phyloP scores from a whole-genome alignment of 2,888 invertebrate genomes.

The Melanotus villosus region DNA sequence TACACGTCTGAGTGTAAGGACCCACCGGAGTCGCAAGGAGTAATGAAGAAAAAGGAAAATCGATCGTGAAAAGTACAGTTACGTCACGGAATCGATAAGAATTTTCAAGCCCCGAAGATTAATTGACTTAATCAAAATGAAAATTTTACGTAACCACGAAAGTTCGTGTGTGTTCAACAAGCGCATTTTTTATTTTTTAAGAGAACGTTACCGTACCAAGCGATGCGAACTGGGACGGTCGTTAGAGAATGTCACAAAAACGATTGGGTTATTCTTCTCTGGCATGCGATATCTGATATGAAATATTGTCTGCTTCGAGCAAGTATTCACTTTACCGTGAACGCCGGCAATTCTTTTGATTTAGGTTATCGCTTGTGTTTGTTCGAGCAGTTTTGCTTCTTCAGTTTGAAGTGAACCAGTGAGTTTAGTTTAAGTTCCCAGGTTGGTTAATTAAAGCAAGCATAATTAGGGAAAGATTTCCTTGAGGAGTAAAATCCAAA shows the following conservation, averaged over 20 bases:
- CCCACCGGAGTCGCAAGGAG: slow-evolving; percentile 57
- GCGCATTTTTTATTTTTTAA: slow-evolving; percentile 32
- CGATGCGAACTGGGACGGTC: slow-evolving; percentile 56
- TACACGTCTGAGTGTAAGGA: slow-evolving; percentile 64
- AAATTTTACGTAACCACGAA: slow-evolving; percentile 19
- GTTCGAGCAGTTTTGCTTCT: slow-evolving; percentile 54
- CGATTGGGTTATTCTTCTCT: slow-evolving; percentile 57
- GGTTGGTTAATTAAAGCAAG: slow-evolving; percentile 28
- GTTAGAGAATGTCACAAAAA: slow-evolving; percentile 58
- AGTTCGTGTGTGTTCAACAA: slow-evolving; percentile 40
- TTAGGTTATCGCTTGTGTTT: slow-evolving; percentile 63
- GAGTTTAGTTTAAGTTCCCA: slow-evolving; percentile 20
- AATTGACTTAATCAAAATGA: slow-evolving; percentile 28
- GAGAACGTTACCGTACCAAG: slow-evolving; percentile 53
- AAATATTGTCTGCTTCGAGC: slow-evolving; percentile 57
- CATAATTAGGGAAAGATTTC: slow-evolving; percentile 33
- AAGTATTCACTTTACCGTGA: slow-evolving; percentile 61
- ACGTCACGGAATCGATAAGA: slow-evolving; percentile 35
- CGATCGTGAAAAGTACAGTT: slow-evolving; percentile 52
- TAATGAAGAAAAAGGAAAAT: slow-evolving; percentile 63
- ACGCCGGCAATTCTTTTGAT: slow-evolving; percentile 62
- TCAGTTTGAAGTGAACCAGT: slow-evolving; percentile 6
- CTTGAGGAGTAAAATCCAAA: slow-evolving; percentile 24
- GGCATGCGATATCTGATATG: slow-evolving; percentile 61
- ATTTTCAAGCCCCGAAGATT: slow-evolving; percentile 20